Base-by-base conservation (phyloP, 2,113 vertebrate genomes). In the Leucoraja erinaceus region DNA sequence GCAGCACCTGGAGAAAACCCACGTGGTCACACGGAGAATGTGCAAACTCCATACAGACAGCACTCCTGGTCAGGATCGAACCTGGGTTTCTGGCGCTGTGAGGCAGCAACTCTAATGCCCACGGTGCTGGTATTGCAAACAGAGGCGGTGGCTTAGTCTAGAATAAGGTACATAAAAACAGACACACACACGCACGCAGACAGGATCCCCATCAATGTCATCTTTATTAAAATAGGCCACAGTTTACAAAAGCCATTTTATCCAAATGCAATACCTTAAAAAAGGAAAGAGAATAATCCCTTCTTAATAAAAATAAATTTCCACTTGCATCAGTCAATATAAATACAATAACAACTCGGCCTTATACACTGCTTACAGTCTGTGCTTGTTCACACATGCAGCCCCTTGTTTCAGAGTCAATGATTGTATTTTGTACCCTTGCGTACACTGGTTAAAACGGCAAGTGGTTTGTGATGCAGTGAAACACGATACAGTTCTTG, bases 171-270 rank as follows among this genome's bases (percentile, higher is more conserved):
- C 38, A 66, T 68, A 33, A 88, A 25, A 28, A 11, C n/a, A 90
- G 6, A 76, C 8, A 76, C 22, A n/a, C 11, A 78, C 2, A 78
- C 0, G 68, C n/a, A 38, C n/a, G 25, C 16, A 47, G 38, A 47
- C 3, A 5, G 63, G 33, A 33, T 72, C 2, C 18, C 22, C 16
- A 25, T 54, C 66, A 91, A 91, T 72, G n/a, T 47, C 20, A 91
- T 54, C 90, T 91, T 91, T 91, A 91, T 54, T 91, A 91, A 91
- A 91, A 91, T 91, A 91, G 22, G 68, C 90, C 68, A 91, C 90
- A 91, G 68, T 54, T 91, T 74, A 91, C 90, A 91, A 72, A 91
- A 70, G 90, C 68, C 33, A 72, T 74, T 22, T 91, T 72, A 72
- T 88, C 63, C 28, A 91, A 72, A 91, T 47, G 25, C 38, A 72